phyloP scores from a whole-genome alignment of 2,113 vertebrate species.

The Crotalus tigris region DNA sequence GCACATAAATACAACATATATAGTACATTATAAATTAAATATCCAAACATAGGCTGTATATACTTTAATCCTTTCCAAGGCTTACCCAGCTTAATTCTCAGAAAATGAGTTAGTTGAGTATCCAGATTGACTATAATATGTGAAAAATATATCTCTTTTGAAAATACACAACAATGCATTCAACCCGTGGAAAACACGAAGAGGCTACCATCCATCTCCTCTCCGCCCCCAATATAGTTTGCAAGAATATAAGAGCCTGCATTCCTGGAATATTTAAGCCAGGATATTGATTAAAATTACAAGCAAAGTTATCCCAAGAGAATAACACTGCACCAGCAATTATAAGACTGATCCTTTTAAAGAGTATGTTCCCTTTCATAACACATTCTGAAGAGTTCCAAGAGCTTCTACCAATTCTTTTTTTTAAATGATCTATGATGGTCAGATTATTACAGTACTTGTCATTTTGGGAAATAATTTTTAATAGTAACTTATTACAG shows the following conservation, averaged over 20 bases:
- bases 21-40: neutral
- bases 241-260: neutral
- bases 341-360: neutral
- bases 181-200: neutral
- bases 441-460: neutral
- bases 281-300: neutral
- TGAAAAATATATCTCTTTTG: neutral
- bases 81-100: neutral
- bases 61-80: neutral
- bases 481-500: neutral
- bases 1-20: neutral
- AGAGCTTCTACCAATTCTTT: neutral
- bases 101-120: neutral
- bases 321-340: neutral
- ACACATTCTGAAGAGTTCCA: neutral
- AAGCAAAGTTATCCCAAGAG: neutral
- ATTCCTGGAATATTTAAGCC: neutral
- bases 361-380: neutral
- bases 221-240: neutral
- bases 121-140: neutral
- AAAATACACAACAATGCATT: neutral
- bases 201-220: neutral
- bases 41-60: neutral
- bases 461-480: neutral
- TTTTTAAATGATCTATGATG: neutral